Base-by-base conservation (phyloP, 2,797 vertebrate genomes). In the Sebastolobus altivelis region DNA sequence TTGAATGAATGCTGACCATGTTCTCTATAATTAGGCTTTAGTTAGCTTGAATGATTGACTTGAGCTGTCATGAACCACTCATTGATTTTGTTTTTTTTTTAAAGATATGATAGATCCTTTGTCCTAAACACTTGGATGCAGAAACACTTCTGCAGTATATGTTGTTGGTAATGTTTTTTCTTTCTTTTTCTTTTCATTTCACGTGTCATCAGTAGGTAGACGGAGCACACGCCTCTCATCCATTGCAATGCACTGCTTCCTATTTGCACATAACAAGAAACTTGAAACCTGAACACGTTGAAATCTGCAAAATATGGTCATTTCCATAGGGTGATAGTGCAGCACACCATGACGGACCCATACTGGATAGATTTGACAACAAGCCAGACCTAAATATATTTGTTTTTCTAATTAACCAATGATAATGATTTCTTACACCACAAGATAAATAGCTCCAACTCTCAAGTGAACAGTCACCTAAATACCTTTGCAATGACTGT, bases 31-130 rank as follows among this genome's bases (percentile, higher is more conserved):
- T 62, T 35, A 35, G 10, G 11, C 9, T 35, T 37, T n/a, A 37
- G 11, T 62, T 22, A 62, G 60, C 33, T 62, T n/a, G 33, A 62
- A 37, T 62, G 20, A 62, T 62, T 62, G 33, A 62, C 33, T 62
- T 62, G 33, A 62, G 60, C 60, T 22, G 22, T 62, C 3, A 37
- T 62, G 59, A 35, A 61, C 29, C 29, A 31, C 59, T 33, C 31
- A 33, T n/a, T 20, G 31, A 61, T 35, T 61, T 29, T n/a, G 3
- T 61, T 20, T 35, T 8, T 7, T 6, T 61, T 61, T n/a, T 61
- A 31, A 22, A 31, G 29, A 29, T 31, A 31, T 59, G 16, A 49
- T 49, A 20, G 14, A 35, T 31, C 18, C 58, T 8, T 18, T 60
- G 31, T 61, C 59, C 5, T 35, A 1, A 61, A 61, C 31, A 61